Conservation (phyloP, 2,797 vertebrate genomes). For the Glossophaga mutica region DNA sequence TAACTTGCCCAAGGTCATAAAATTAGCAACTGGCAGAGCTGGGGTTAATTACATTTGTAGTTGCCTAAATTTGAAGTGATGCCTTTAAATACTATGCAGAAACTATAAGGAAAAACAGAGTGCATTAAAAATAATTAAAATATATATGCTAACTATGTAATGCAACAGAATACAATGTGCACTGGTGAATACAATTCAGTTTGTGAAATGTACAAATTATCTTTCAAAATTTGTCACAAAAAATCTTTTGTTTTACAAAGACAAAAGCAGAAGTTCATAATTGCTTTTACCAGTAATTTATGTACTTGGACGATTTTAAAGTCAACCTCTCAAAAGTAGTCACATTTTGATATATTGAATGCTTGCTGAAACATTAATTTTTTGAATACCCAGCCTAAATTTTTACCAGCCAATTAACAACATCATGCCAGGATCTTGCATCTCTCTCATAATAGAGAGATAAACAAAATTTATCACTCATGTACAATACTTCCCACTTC, state of each 20-base stretch:
- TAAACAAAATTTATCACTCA: slow-evolving; percentile 48
- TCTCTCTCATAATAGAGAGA: slow-evolving; percentile 33
- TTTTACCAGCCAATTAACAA: slow-evolving; percentile 51
- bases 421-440: not conserved
- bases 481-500: slow-evolving; percentile 31
- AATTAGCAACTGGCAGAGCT: not conserved
- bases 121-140: slow-evolving; percentile 9
- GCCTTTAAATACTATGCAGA: not conserved
- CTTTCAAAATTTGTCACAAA: slow-evolving; percentile 66
- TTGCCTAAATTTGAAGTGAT: not conserved
- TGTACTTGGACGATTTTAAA: slow-evolving; percentile 40
- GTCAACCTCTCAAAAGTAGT: slow-evolving; percentile 59
- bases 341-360: not conserved
- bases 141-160: not conserved
- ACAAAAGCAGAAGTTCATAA: slow-evolving; percentile 55
- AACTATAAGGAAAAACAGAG: not conserved
- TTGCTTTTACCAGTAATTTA: slow-evolving; percentile 62
- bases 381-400: slow-evolving; percentile 63
- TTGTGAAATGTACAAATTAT: slow-evolving; percentile 58
- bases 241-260: slow-evolving; percentile 64
- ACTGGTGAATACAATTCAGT: not conserved
- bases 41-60: not conserved
- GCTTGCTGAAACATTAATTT: slow-evolving; percentile 51
- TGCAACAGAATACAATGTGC: not conserved
- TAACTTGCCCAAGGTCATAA: not conserved